A percentile compares a stretch with the other conserved stretches of the same genome.
Conservation (phyloP, 2,797 vertebrate genomes). For the Dromococcyx pavoninus region DNA sequence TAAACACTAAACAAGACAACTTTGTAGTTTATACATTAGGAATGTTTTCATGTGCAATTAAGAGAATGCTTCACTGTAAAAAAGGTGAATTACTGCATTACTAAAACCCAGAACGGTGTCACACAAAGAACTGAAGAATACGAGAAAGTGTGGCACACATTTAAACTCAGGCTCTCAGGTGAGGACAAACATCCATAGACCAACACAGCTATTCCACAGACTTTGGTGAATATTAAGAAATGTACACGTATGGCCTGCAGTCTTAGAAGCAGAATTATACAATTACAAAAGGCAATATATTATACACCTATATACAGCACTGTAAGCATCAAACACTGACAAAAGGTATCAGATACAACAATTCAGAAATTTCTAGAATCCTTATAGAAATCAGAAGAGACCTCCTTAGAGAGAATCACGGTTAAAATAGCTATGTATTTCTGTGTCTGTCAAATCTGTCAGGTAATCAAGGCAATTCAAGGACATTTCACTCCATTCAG, state of each 20-base stretch:
- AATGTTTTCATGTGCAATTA: slow-evolving; percentile 62
- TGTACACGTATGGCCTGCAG: not conserved
- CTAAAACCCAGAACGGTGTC: slow-evolving; percentile 7
- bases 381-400: slow-evolving; percentile 12
- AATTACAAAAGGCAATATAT: slow-evolving; percentile 27
- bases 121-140: not conserved
- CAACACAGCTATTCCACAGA: not conserved
- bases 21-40: slow-evolving; percentile 46
- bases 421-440: not conserved
- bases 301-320: slow-evolving; percentile 32
- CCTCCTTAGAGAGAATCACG: not conserved
- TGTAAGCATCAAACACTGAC: slow-evolving; percentile 36
- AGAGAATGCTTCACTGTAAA: slow-evolving; percentile 53
- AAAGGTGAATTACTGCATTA: slow-evolving; percentile 30
- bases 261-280: slow-evolving; percentile 21
- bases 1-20: slow-evolving; percentile 54
- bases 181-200: not conserved
- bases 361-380: slow-evolving; percentile 49
- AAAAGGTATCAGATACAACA: not conserved
- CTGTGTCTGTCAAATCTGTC: not conserved
- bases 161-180: not conserved
- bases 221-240: not conserved
- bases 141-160: not conserved
- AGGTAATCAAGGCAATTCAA: not conserved
- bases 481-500: not conserved